Evolutionary conservation across 2,113 vertebrate species (phyloP), one percentile per base, ranked within the genome.

Genomic region (Helogale parvula): DNA sequence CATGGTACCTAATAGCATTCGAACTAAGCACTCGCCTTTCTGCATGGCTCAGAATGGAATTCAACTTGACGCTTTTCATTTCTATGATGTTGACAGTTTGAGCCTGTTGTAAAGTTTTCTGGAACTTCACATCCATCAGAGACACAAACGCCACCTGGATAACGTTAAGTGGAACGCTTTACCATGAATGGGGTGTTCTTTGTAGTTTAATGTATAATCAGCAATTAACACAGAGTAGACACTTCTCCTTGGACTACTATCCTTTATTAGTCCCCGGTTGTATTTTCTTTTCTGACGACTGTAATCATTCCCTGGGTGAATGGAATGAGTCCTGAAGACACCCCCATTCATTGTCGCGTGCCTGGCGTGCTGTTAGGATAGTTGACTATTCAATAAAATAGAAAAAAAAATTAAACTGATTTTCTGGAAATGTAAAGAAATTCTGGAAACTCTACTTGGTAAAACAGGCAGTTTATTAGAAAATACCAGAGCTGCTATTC

Each of bases 81-180:
- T 92, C 57, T 41, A 88, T 77, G 38, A 94, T 74, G 7, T 45
- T 93, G 89, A 93, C 72, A 84, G 50, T 76, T 93, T 89, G 72
- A 94, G 35, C 12, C n/a, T 69, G 6, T 35, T 81, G 50, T 35
- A 95, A 96, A 96, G 35, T 57, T 90, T 95, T 74, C 81, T 79
- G 5, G 33, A 97, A 74, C 10, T 83, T 69, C 0, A 13, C 57
- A 35, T 91, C 76, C 29, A 82, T n/a, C 19, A 50, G 10, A 50
- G 65, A 69, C 19, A 41, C 57, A 45, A 77, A 90, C 50, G 35
- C 23, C 10, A 68, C 25, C 54, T 68, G 33, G 38, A 17, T 71
- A 71, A 81, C 11, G 71, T 82, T 82, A 76, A 80, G 23, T 76
- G 31, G 29, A 95, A 74, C 27, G 11, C n/a, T 57, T 81, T 50